Evolutionary conservation across 2,113 vertebrate species (phyloP), one percentile per base, ranked within the genome.

Genomic region (Leptodactylus fuscus): DNA sequence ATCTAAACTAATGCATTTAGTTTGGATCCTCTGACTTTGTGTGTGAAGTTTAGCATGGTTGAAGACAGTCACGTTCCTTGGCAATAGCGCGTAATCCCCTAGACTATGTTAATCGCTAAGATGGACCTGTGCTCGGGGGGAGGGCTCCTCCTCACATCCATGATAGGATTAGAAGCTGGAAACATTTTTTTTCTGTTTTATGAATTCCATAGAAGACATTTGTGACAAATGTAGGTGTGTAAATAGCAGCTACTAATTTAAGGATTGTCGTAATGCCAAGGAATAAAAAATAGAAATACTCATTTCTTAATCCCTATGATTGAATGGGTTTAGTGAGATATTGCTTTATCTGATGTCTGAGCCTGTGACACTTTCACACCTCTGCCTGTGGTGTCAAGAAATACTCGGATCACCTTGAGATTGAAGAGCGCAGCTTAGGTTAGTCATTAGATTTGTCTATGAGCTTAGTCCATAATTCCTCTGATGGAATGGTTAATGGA

Each of bases 141-240:
- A 65, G 82, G 44, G 55, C 5, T 51, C 29, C 34, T 32, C 53
- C 69, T 58, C 62, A 41, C 18, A 48, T 77, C 71, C n/a, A 27
- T 85, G 48, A 69, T 44, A 11, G 83, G 62, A 80, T 85, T 85
- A 85, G 46, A 65, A 70, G 13, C 75, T 85, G 36, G n/a, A 85
- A 69, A 67, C 34, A 69, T 70, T 38, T 51, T 38, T 51, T 67
- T 75, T 62, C 18, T 80, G 32, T 24, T 67, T 71, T 22, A 34
- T 32, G 60, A 53, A 69, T 65, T 78, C 55, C 73, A 76, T 69
- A 77, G 58, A 48, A 78, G 55, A 58, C 34, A 29, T 78, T 41
- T 67, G 4, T 67, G 46, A 49, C 29, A 53, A 85, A 69, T 69
- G 62, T 85, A n/a, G 4, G 12, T 27, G 13, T 27, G 7, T 22